Evolutionary conservation across 2,888 invertebrate genomes (phyloP).

Genomic region (Zele albiditarsus): DNA sequence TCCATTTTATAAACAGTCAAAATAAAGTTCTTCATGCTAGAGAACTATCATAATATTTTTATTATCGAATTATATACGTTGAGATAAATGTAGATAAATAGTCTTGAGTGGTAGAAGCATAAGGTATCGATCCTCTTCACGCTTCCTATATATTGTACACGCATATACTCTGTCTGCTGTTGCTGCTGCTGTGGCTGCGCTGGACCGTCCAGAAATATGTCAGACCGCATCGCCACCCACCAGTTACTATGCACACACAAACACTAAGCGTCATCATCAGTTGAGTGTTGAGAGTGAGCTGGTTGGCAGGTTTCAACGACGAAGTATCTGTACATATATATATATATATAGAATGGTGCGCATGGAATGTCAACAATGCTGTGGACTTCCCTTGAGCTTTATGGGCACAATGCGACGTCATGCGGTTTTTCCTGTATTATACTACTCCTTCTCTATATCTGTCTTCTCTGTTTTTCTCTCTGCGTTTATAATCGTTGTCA

Average conservation of each 20-base stretch:
- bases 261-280: background rate
- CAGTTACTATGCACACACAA: background rate
- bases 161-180: too few species aligned
- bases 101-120: background rate
- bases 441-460: background rate
- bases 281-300: background rate
- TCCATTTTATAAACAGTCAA: too few species aligned
- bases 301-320: background rate
- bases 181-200: background rate
- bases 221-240: background rate
- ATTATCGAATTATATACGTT: too few species aligned
- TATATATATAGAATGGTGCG: slow-evolving; percentile 29
- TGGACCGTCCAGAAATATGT: slow-evolving; percentile 7
- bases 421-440: slow-evolving; percentile 19
- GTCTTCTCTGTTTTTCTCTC: background rate
- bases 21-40: too few species aligned
- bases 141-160: too few species aligned
- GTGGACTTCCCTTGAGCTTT: slow-evolving; percentile 27
- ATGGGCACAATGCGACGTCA: slow-evolving; percentile 11
- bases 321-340: background rate
- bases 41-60: too few species aligned
- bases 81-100: too few species aligned
- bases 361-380: slow-evolving; percentile 43
- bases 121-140: background rate
- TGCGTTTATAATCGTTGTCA: background rate